These are phyloP conservation scores for Pararge aegeria DNA, from an alignment of 1,140 invertebrate genomes.

Conservation along the genomic window DNA sequence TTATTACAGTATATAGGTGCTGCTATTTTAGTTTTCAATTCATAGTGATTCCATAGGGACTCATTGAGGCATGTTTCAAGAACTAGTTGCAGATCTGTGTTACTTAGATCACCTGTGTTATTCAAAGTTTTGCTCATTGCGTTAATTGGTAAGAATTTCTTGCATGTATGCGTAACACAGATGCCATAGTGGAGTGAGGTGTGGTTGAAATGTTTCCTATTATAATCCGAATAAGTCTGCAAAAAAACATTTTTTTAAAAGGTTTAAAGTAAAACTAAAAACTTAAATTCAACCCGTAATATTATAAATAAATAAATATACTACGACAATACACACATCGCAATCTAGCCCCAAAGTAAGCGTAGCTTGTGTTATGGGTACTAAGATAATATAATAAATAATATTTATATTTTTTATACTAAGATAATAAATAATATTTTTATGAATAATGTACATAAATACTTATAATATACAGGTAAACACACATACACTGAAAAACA, in stretches of 20 bases:
- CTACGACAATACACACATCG: no score
- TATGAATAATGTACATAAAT: no score
- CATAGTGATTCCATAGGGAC: conserved; percentile 22
- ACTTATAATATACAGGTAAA: no score
- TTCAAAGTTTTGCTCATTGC: not conserved
- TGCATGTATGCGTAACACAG: conserved; percentile 31
- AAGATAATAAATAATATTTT: no score
- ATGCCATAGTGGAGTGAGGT: conserved; percentile 26
- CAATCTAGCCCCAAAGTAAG: no score
- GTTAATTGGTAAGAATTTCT: not conserved
- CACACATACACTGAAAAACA: no score
- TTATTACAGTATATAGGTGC: conserved; percentile 19
- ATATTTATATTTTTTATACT: no score
- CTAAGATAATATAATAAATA: no score
- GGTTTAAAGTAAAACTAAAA: no score
- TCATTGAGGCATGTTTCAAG: conserved; percentile 35
- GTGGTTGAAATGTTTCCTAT: conserved; percentile 34
- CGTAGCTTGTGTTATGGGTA: no score
- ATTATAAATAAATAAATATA: no score
- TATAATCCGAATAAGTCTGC: conserved; percentile 32
- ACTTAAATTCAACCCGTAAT: no score
- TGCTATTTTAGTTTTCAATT: conserved; percentile 24
- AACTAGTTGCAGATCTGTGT: conserved; percentile 15
- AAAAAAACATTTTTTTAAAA: conserved; percentile 9
- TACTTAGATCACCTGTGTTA: not conserved